Conservation (phyloP, 2,113 vertebrate species). For the Siniperca knerii region DNA sequence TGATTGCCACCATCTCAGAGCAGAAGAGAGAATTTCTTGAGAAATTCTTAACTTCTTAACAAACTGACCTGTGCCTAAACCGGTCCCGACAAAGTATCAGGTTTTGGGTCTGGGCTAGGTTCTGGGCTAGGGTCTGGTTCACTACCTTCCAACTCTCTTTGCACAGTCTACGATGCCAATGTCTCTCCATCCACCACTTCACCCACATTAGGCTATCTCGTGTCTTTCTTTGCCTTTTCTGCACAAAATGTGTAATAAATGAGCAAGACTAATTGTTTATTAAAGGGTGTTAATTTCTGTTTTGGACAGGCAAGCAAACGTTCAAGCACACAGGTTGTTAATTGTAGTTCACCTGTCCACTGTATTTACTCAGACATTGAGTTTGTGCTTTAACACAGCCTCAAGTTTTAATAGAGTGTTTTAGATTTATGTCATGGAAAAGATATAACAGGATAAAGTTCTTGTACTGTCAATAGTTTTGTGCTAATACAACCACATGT, state of each 20-base stretch:
- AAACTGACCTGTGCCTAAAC: background rate
- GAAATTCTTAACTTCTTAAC: too few species aligned
- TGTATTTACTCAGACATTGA: background rate
- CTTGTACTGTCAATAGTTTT: background rate
- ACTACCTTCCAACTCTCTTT: background rate
- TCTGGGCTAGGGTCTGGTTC: background rate
- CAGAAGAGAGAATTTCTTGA: too few species aligned
- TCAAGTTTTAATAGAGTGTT: background rate
- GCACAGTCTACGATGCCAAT: background rate
- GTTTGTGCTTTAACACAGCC: background rate
- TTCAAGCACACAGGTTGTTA: background rate
- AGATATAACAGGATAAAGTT: background rate
- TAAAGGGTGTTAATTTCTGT: background rate
- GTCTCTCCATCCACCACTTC: conserved; percentile 21
- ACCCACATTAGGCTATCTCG: conserved; percentile 14
- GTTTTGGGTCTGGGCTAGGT: background rate
- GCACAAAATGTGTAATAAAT: conserved; percentile 3
- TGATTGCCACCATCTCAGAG: background rate
- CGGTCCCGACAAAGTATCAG: background rate
- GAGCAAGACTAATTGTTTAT: conserved; percentile 28
- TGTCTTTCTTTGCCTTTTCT: background rate
- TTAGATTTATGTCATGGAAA: background rate
- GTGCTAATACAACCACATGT: background rate
- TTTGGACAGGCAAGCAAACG: background rate
- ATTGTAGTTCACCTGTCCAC: background rate